Conservation (phyloP, 2,888 invertebrate species). For the Agrotis ipsilon region DNA sequence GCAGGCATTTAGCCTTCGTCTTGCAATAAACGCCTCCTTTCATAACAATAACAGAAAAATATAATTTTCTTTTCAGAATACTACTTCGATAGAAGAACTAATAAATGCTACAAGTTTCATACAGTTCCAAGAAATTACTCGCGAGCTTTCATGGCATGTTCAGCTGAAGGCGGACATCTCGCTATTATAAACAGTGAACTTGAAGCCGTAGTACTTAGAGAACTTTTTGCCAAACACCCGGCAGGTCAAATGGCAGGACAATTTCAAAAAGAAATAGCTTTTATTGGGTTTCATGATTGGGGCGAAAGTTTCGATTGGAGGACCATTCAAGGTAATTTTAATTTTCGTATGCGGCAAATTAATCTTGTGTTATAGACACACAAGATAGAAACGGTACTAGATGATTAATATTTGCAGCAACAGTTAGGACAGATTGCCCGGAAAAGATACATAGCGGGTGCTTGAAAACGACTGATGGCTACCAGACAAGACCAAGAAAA, state of each 20-base stretch:
- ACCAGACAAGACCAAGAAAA: too few species aligned
- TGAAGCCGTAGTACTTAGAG: slow-evolving; percentile 66
- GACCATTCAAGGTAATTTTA: slow-evolving; percentile 20
- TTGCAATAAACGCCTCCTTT: not conserved
- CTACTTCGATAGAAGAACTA: slow-evolving; percentile 32
- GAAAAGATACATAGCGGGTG: too few species aligned
- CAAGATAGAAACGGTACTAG: too few species aligned
- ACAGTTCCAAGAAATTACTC: slow-evolving; percentile 70
- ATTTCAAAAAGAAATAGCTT: not conserved
- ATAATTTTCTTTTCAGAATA: slow-evolving; percentile 19
- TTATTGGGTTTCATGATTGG: slow-evolving; percentile 19
- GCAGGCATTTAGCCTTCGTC: too few species aligned
- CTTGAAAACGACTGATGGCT: too few species aligned
- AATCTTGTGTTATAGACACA: not conserved
- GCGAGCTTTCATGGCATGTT: slow-evolving; percentile 74
- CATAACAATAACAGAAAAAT: not conserved
- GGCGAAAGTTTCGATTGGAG: slow-evolving; percentile 4
- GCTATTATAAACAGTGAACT: slow-evolving; percentile 74
- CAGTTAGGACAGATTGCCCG: too few species aligned
- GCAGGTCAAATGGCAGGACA: not conserved
- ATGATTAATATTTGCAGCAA: too few species aligned
- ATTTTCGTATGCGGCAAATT: not conserved
- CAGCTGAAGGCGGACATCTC: slow-evolving; percentile 76
- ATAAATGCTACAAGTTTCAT: slow-evolving; percentile 80
- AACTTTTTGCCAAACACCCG: slow-evolving; percentile 45